Base-by-base conservation (phyloP, 2,888 invertebrate genomes). In the Nymphalis c-album region DNA sequence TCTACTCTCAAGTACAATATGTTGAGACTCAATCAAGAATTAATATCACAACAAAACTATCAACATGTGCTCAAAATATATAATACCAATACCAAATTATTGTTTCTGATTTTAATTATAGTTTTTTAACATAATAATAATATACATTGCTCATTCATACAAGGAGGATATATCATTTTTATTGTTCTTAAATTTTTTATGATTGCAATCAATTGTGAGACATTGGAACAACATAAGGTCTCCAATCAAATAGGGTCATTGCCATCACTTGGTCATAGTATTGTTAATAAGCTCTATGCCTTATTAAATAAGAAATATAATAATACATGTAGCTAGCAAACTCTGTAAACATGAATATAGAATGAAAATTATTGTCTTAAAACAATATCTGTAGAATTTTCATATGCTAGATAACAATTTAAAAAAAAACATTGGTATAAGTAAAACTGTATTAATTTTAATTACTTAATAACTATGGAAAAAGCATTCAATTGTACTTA, bases 241-340 rank as follows among this genome's bases (percentile, higher is more conserved):
- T 71, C 65, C 67, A 74, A 77, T 79, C 77, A 80, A 75, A 77
- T 77, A 75, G 78, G 78, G 80, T 79, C 80, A 82, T 74, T 80
- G 78, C 75, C 77, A 78, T 63, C 64, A 60, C 63, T 51, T 61
- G 45, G 46, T 61, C 55, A 61, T 67, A 51, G 62, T 47, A 62
- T 70, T 64, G 50, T n/a, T 55, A 59, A 26, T 55, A 60, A 71
- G 60, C 73, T 73, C 63, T 73, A 71, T 51, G 55, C 58, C 22
- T 53, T 60, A 22, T 53, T 50, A 26, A 46, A 59, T 71, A 59
- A 55, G 61, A 63, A 64, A 67, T 58, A 65, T 69, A 40, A 40
- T 40, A 26, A 31, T 31, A 31, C 5, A 31, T 73, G 65, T 67
- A 58, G 55, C 60, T 64, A 71, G 68, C 70, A 35, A 67, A 69